Evolutionary conservation across 1,140 invertebrate genomes (phyloP).

Genomic region (Drosophila grimshawi): DNA sequence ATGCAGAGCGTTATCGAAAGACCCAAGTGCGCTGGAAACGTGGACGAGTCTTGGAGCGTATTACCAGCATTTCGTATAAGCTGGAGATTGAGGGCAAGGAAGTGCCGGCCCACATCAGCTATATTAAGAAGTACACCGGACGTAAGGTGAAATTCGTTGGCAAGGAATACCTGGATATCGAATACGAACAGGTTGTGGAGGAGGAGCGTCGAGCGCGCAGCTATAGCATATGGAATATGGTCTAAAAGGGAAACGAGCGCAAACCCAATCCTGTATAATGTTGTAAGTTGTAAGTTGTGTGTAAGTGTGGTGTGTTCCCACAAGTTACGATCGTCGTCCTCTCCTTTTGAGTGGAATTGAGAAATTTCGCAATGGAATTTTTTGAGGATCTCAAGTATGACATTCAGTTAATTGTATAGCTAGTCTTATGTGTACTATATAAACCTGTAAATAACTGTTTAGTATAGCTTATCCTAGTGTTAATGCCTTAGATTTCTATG

Average conservation of each 20-base stretch:
- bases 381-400: conserved; percentile 77
- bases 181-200: conserved; percentile 80
- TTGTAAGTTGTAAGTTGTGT: not conserved
- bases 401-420: conserved; percentile 75
- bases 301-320: conserved; percentile 30
- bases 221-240: conserved; percentile 84
- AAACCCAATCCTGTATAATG: conserved; percentile 7
- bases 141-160: conserved; percentile 79
- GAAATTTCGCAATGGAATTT: conserved; percentile 60
- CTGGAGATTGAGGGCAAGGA: conserved; percentile 80
- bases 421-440: conserved; percentile 39
- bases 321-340: conserved; percentile 46
- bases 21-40: conserved; percentile 80
- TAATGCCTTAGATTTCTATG: conserved; percentile 39
- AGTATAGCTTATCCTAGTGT: conserved; percentile 63
- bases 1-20: conserved; percentile 77
- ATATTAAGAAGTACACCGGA: conserved; percentile 80
- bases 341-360: conserved; percentile 72
- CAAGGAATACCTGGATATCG: conserved; percentile 83
- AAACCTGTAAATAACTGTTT: conserved; percentile 30
- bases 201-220: conserved; percentile 76
- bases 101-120: conserved; percentile 76
- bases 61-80: conserved; percentile 82
- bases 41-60: conserved; percentile 71
- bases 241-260: conserved; percentile 33